Evolutionary conservation across 37 sponge, comb jelly and placozoan species (phyloP).

Genomic region (Ephydatia muelleri): DNA sequence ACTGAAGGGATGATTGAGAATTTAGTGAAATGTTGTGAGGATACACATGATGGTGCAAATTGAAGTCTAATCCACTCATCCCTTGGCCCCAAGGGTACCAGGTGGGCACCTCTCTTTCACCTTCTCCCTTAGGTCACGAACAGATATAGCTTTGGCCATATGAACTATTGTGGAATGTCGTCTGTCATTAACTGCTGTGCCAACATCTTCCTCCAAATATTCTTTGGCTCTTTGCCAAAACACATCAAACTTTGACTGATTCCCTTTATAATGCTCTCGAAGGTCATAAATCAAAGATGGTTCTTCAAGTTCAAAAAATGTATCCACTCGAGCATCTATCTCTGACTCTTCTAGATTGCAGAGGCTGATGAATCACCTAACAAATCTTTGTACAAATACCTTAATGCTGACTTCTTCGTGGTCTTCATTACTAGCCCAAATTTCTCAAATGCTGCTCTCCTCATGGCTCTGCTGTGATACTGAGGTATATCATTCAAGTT

Average conservation of each 20-base stretch:
- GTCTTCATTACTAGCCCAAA: constrained; percentile 38
- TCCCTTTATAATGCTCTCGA: constrained; percentile 21
- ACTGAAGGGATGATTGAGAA: constrained; percentile 1
- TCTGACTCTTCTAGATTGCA: neutral
- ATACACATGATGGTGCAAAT: constrained; percentile 11
- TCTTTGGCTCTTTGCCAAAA: constrained; percentile 35
- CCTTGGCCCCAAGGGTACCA: constrained; percentile 23
- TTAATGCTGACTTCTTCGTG: neutral
- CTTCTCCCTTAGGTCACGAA: constrained; percentile 21
- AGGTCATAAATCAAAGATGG: constrained; percentile 23
- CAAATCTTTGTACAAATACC: constrained; percentile 7
- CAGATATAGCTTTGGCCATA: constrained; percentile 42
- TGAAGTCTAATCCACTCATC: constrained; percentile 21
- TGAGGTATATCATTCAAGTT: constrained; percentile 19
- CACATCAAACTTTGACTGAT: neutral
- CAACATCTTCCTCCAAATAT: constrained; percentile 33
- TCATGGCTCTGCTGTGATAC: constrained; percentile 51
- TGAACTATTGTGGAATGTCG: constrained; percentile 33
- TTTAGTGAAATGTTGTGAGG: constrained; percentile 8
- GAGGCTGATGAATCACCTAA: neutral
- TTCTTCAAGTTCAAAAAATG: constrained; percentile 38
- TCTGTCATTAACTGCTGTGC: constrained; percentile 36
- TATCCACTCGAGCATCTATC: constrained; percentile 7
- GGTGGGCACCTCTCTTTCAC: constrained; percentile 37
- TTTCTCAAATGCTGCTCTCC: constrained; percentile 14